Evolutionary conservation across 2,113 vertebrate genomes (phyloP), one percentile per base, ranked within the genome.

Genomic region (Hemichromis elongatus): DNA sequence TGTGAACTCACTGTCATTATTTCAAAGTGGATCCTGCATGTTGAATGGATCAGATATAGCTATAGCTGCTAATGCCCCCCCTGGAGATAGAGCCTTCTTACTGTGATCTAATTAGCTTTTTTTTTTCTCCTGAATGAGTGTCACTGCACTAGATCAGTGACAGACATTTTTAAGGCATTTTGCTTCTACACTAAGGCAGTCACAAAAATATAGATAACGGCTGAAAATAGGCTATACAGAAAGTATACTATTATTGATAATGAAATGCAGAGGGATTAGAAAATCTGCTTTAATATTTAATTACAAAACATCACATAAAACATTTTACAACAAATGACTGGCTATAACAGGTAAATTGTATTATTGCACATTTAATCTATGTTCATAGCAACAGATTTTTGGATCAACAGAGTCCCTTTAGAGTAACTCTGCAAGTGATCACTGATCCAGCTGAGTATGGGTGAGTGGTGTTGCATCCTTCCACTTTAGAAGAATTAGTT

Each of bases 91-190:
- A 37, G 42, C 42, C 84, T 80, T 87, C 82, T 88, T 86, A 77
- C 33, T 59, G 57, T 92, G 87, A 87, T 93, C 90, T 91, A 94
- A 95, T 94, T 93, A 92, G 77, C 83, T 85, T 82, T 88, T 85
- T 24, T 77, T 90, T 82, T 82, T 54, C 78, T 30, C 40, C 82
- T 30, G 28, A 91, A 82, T 78, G 75, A 73, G 73, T 88, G 83
- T 81, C 82, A 88, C 35, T 77, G 89, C 79, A 82, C 83, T 28
- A 56, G 79, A 81, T 79, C 28, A 42, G 42, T 19, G 18, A 30
- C 14, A 3, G 14, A 30, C 56, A 12, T 33, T n/a, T 16, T 26
- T 33, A 1, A 53, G 16, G 18, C 52, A 55, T 21, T 63, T 14
- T 21, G 30, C 6, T 52, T 28, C 28, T 11, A 53, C 19, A 50